Evolutionary conservation across 2,888 invertebrate genomes (phyloP).

Genomic region (Tachina fera): DNA sequence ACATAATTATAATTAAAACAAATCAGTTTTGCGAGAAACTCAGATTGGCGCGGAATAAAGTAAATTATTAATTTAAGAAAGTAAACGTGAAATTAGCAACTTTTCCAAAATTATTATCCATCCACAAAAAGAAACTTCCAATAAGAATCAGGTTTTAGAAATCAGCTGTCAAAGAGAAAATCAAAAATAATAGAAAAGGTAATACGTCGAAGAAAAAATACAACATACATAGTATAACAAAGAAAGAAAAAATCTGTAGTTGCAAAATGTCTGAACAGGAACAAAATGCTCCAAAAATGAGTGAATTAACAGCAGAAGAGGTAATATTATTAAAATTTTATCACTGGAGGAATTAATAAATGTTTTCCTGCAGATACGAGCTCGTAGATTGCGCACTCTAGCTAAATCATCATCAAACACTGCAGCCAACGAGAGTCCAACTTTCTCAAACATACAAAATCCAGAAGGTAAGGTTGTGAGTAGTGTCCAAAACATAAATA

Average conservation of each 20-base stretch:
- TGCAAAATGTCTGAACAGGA: conserved; percentile 73
- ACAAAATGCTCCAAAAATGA: conserved; percentile 70
- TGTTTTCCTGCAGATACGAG: conserved; percentile 80
- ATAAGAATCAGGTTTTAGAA: conserved; percentile 42
- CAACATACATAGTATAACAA: conserved; percentile 52
- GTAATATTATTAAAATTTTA: conserved; percentile 84
- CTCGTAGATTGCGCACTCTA: conserved; percentile 80
- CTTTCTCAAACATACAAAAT: conserved; percentile 63
- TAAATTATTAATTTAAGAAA: conserved; percentile 25
- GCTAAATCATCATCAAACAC: conserved; percentile 75
- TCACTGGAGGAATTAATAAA: conserved; percentile 72
- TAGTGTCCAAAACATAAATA: not conserved
- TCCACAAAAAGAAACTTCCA: conserved; percentile 45
- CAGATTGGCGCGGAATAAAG: conserved; percentile 5
- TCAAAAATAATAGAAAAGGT: conserved; percentile 35
- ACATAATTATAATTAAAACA: conserved; percentile 27
- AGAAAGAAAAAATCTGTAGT: conserved; percentile 56
- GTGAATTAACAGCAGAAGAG: conserved; percentile 93
- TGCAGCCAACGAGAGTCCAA: conserved; percentile 55
- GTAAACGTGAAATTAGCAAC: conserved; percentile 23
- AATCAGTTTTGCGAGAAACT: conserved; percentile 21
- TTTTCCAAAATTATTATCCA: conserved; percentile 12
- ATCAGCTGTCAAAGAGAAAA: conserved; percentile 62
- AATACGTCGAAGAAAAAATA: conserved; percentile 55
- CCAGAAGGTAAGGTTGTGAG: conserved; percentile 49